Conservation (phyloP, 2,888 invertebrate species). For the Meloe dianella region DNA sequence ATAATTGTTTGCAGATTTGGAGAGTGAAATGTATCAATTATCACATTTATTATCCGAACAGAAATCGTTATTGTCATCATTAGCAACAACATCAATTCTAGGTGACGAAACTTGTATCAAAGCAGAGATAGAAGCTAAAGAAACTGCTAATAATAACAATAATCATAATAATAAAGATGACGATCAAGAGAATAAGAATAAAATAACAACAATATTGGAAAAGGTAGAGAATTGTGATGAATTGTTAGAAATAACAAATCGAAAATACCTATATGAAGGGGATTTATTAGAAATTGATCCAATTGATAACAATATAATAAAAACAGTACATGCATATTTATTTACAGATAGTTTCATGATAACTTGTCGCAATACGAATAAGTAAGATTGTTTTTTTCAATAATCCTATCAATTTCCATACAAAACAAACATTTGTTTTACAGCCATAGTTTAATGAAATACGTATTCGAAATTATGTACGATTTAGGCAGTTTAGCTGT, state of each 20-base stretch:
- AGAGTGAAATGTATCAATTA: conserved; percentile 97
- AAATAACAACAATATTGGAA: conserved; percentile 76
- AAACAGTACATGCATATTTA: conserved; percentile 89
- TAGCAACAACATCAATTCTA: conserved; percentile 74
- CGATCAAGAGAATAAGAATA: conserved; percentile 65
- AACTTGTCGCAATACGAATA: conserved; percentile 78
- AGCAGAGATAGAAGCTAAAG: conserved; percentile 56
- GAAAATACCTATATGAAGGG: conserved; percentile 87
- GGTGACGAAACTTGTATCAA: conserved; percentile 57
- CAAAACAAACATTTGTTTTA: not conserved
- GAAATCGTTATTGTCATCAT: conserved; percentile 77
- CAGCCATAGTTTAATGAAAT: conserved; percentile 78
- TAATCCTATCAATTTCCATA: too few relatives aligned
- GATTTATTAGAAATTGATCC: conserved; percentile 89
- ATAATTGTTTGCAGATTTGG: conserved; percentile 81
- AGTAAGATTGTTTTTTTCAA: too few relatives aligned
- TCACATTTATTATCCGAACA: conserved; percentile 94
- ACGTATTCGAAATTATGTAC: conserved; percentile 83
- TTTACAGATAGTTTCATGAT: conserved; percentile 92
- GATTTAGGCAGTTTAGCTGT: conserved; percentile 89
- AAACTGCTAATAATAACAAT: conserved; percentile 60
- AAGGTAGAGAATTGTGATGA: conserved; percentile 88
- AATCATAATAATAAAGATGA: conserved; percentile 63
- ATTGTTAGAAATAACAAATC: conserved; percentile 76
- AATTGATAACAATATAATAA: conserved; percentile 83